Evolutionary conservation across 2,888 invertebrate species (phyloP), one percentile per base, ranked within the genome.

Genomic region (Scotopteryx bipunctaria): DNA sequence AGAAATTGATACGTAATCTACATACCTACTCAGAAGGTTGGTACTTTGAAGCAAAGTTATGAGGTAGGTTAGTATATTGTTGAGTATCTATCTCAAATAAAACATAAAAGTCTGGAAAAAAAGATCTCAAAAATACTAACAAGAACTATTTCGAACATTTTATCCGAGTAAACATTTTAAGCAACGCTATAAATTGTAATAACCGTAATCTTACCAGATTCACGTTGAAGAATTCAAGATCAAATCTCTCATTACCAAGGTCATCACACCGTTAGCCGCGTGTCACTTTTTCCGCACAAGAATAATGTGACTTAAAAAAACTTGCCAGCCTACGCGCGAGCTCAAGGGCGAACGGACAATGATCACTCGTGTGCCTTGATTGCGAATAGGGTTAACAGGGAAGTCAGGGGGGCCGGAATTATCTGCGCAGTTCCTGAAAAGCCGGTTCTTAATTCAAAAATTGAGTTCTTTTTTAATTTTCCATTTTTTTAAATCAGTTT

Each of bases 331-430:
- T 33, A 55, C 29, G 41, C 49, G 11, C 44, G 16, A 15, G 25
- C 62, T 57, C 66, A 69, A 67, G 67, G 64, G 64, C 67, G 40
- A 55, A 52, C 21, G 62, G 66, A 74, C 73, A 75, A 76, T 76
- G 67, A 61, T 55, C 57, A 66, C 59, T 63, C 56, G 53, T 49
- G 56, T 63, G 61, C 60, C 66, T 71, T 64, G 59, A 65, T 70
- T 62, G 64, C 64, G 59, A 55, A 60, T 58, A 47, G 44, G 55
- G 55, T 55, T 44, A 44, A 33, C 54, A 23, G 8, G 37, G 52
- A 47, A 46, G 16, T 3, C 13, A n/a, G n/a, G 21, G 27, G 21
- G 44, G 35, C 29, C 32, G 37, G 46, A 37, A 36, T 35, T 5
- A 41, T 41, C 11, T 19, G 33, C 9, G 25, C 11, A 25, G 32